Evolutionary conservation across 1,140 invertebrate species (phyloP).

Genomic region (Triops longicaudatus): DNA sequence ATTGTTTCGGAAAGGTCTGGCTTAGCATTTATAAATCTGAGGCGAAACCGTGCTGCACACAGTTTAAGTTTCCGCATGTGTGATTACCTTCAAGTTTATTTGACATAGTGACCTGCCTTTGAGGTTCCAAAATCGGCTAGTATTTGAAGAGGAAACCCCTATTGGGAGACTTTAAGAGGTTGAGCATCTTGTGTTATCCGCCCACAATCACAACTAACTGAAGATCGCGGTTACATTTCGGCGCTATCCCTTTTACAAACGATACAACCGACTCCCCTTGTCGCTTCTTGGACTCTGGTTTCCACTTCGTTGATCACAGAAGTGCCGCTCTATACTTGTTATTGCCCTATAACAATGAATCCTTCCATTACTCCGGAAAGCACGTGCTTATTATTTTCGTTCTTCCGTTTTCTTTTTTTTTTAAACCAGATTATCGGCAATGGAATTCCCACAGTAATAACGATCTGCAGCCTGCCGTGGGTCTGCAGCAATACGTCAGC

Average conservation of each 20-base stretch:
- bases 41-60: background rate
- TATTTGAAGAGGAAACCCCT: slow-evolving; percentile 10
- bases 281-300: slow-evolving; percentile 16
- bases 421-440: slow-evolving; percentile 28
- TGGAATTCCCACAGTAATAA: background rate
- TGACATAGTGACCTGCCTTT: background rate
- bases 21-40: background rate
- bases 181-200: background rate
- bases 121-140: background rate
- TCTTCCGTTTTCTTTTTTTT: slow-evolving; percentile 6
- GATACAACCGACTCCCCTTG: background rate
- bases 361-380: background rate
- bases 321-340: background rate
- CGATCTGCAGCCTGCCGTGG: background rate
- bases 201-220: background rate
- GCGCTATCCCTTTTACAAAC: slow-evolving; percentile 1
- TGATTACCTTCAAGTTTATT: background rate
- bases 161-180: background rate
- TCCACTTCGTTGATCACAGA: slow-evolving; percentile 16
- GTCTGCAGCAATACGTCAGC: slow-evolving; percentile 36
- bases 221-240: background rate
- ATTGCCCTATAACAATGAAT: background rate
- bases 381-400: slow-evolving; percentile 12
- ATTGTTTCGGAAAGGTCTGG: background rate
- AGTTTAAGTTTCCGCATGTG: slow-evolving; percentile 19